Base-by-base conservation (phyloP, 1,140 invertebrate species). In the Eumeta japonica region DNA sequence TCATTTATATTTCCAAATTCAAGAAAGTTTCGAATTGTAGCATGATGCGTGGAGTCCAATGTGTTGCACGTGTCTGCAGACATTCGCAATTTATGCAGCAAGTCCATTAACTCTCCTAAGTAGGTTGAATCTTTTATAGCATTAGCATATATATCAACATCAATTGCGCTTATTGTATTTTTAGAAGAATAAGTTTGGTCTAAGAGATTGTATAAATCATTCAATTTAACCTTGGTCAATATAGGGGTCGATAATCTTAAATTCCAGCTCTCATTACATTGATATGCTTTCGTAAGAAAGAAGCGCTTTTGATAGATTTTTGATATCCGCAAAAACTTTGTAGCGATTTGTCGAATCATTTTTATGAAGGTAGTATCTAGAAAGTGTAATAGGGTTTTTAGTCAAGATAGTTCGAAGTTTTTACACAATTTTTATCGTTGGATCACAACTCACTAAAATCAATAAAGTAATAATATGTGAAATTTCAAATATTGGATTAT, bases 41-140 rank as follows among this genome's bases (percentile, higher is more conserved):
- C 90, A 75, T 94, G 87, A 54, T 82, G 79, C 3, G 91, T 94
- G 0, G 92, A 94, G 5, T 85, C 81, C 10, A 91, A 63, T 0
- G 81, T 83, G 45, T 84, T 83, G 0, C 75, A 60, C 1, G 89
- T 82, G 52, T 86, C 83, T 20, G 81, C 72, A 10, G 83, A 85
- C 35, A 83, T 61, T 45, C 92, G 66, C 11, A 93, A 74, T 61
- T 84, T 86, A 47, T 85, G 75, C 3, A 88, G 43, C 10, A 90
- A 50, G 55, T 84, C 81, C 35, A 84, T 74, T 1, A 90, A 48
- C 72, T 91, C 87, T 10, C 88, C 83, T 2, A 82, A 43, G 19
- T 73, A 62, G 15, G 71, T 54, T 1, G 64, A 39, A 19, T 82
- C 74, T 13, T 58, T 64, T 1, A 85, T 43, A 16, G 76, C 67